phyloP scores from a whole-genome alignment of 1,140 invertebrate species.

The Paraescarpia echinospica region DNA sequence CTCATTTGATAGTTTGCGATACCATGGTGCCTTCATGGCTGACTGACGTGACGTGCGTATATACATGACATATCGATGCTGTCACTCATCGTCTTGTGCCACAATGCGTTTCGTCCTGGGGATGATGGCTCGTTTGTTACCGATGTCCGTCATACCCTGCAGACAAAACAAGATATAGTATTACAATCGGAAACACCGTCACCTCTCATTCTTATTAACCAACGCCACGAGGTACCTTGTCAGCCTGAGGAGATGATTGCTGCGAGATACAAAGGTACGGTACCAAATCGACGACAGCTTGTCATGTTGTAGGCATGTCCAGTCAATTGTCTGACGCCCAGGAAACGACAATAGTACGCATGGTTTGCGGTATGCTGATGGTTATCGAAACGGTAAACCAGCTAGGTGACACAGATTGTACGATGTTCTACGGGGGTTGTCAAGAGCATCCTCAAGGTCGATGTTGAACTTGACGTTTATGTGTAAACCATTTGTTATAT shows the following conservation, averaged over 20 bases:
- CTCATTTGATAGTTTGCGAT: not conserved
- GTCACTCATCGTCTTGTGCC: too few relatives aligned
- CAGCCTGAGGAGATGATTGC: not conserved
- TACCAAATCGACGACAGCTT: not conserved
- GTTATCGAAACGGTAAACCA: not conserved
- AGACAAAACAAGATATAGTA: not conserved
- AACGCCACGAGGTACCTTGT: not conserved
- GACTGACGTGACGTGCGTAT: not conserved
- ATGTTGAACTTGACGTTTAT: too few relatives aligned
- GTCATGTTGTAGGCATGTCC: not conserved
- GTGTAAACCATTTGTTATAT: too few relatives aligned
- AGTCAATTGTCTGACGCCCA: not conserved
- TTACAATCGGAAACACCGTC: not conserved
- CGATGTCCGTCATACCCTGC: not conserved
- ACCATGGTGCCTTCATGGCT: not conserved
- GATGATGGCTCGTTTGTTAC: not conserved
- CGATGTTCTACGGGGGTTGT: too few relatives aligned
- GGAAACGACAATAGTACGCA: not conserved
- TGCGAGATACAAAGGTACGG: not conserved
- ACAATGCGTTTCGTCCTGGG: not conserved
- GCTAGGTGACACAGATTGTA: not conserved
- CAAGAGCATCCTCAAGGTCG: too few relatives aligned
- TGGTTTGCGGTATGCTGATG: not conserved
- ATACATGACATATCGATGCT: too few relatives aligned
- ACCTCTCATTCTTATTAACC: not conserved